These are phyloP conservation scores for Salvelinus sp. DNA, from an alignment of 2,113 vertebrate genomes.

Conservation along the genomic window DNA sequence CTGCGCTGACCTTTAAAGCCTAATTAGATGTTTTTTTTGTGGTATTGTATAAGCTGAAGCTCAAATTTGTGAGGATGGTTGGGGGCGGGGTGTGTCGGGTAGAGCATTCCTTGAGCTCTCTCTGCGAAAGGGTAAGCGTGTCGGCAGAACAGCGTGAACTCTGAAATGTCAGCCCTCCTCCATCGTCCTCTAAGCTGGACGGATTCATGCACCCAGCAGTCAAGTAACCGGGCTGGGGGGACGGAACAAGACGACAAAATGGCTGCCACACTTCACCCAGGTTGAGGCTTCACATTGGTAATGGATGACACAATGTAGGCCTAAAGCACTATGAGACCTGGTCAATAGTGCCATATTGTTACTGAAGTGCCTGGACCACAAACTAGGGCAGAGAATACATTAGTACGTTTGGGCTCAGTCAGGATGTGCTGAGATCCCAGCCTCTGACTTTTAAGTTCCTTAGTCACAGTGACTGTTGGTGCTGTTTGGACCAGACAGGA, in stretches of 20 bases:
- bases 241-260: neutral
- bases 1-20: conserved; percentile 36
- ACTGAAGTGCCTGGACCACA: too few species aligned
- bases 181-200: conserved; percentile 5
- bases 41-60: conserved; percentile 37
- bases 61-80: conserved; percentile 10
- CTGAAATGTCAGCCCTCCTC: conserved; percentile 31
- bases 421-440: too few species aligned
- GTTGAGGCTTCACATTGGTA: neutral
- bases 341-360: too few species aligned
- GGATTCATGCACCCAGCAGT: neutral
- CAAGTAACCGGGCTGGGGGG: neutral
- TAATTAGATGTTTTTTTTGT: conserved; percentile 37
- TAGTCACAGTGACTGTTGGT: too few species aligned
- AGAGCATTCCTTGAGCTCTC: conserved; percentile 24
- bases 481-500: too few species aligned
- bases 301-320: too few species aligned
- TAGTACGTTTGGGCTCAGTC: too few species aligned
- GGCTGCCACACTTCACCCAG: neutral
- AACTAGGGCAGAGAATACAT: too few species aligned
- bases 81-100: neutral
- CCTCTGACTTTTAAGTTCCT: too few species aligned
- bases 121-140: conserved; percentile 22
- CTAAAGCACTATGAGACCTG: too few species aligned
- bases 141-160: conserved; percentile 11